Evolutionary conservation across 1,140 invertebrate species (phyloP).

Genomic region (Drosophila pseudoobscura): DNA sequence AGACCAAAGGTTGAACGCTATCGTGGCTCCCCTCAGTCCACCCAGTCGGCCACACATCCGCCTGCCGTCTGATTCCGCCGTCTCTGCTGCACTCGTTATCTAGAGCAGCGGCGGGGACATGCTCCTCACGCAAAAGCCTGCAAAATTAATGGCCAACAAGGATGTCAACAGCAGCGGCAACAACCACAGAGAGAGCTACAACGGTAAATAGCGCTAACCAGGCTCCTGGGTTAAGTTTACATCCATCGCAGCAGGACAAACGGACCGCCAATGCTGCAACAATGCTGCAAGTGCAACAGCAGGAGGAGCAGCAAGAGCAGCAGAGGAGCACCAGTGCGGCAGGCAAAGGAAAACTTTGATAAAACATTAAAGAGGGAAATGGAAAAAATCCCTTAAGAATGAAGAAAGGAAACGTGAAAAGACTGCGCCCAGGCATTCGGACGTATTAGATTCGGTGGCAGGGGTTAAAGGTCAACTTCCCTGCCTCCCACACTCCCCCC

Average conservation of each 20-base stretch:
- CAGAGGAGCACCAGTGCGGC: constrained; percentile 42
- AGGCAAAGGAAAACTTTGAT: constrained; percentile 18
- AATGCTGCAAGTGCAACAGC: constrained; percentile 50
- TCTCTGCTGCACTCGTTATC: constrained; percentile 40
- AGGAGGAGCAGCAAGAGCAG: constrained; percentile 18
- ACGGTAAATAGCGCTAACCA: constrained; percentile 34
- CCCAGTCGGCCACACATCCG: constrained; percentile 5
- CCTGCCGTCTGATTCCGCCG: constrained; percentile 6
- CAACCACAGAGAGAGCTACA: constrained; percentile 23
- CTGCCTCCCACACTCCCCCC: neutral
- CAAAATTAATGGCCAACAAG: constrained; percentile 76
- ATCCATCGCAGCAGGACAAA: constrained; percentile 22
- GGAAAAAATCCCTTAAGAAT: too few species aligned
- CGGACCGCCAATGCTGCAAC: constrained; percentile 30
- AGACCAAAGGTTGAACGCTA: constrained; percentile 54
- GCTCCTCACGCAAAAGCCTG: constrained; percentile 62
- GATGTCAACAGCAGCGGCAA: constrained; percentile 55
- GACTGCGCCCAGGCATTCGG: too few species aligned
- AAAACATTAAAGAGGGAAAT: constrained; percentile 14
- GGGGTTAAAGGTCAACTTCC: too few species aligned
- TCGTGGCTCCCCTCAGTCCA: constrained; percentile 4
- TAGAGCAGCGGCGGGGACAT: constrained; percentile 28
- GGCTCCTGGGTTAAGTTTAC: constrained; percentile 37
- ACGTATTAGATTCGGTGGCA: too few species aligned
- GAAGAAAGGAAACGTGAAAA: too few species aligned